Evolutionary conservation across 2,797 vertebrate genomes (phyloP).

Genomic region (Schizopygopsis malacanthus): DNA sequence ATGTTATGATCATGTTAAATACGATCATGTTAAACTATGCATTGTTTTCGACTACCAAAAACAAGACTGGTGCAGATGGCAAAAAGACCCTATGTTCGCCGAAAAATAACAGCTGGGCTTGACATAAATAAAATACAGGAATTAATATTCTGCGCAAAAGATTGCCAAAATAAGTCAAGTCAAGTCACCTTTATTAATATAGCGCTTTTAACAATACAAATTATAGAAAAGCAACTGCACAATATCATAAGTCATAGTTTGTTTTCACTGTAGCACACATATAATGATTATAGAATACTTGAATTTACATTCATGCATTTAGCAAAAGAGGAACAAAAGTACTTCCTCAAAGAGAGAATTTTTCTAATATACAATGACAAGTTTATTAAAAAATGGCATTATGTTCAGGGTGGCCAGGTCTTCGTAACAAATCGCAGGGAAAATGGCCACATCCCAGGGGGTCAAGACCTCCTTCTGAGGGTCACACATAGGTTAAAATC

Average conservation of each 20-base stretch:
- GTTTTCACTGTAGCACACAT: neutral
- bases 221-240: too few species aligned
- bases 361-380: neutral
- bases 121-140: neutral
- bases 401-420: too few species aligned
- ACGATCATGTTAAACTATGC: neutral
- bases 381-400: neutral
- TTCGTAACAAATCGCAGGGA: too few species aligned
- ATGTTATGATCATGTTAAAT: too few species aligned
- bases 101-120: conserved; percentile 5
- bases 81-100: neutral
- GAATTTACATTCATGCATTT: neutral
- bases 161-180: neutral
- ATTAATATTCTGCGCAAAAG: neutral
- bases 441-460: too few species aligned
- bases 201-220: too few species aligned
- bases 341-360: neutral
- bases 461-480: too few species aligned
- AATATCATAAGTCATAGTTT: neutral
- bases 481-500: too few species aligned
- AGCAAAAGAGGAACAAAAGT: neutral
- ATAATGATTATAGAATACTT: too few species aligned
- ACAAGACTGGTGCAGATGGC: neutral
- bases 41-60: conserved; percentile 19
- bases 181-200: too few species aligned